Percentiles rank a stretch among this genome's conserved stretches.
Evolutionary conservation across 2,113 vertebrate genomes (phyloP).

Genomic region (Anhinga rufa): DNA sequence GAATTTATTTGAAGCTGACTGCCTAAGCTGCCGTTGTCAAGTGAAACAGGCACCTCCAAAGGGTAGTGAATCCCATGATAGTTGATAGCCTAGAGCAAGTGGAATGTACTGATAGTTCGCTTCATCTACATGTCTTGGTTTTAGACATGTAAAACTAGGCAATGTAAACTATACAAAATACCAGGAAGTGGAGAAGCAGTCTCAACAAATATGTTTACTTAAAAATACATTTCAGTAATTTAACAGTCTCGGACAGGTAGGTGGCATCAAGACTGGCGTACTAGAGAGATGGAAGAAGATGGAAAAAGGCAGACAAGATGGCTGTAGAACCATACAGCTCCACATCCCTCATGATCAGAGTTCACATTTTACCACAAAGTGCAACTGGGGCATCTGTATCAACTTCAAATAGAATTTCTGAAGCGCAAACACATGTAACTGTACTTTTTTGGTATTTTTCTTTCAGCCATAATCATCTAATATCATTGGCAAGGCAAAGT

Average conservation of each 20-base stretch:
- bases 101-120: neutral
- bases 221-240: neutral
- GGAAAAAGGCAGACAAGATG: neutral
- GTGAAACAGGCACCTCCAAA: neutral
- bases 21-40: neutral
- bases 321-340: neutral
- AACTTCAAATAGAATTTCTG: neutral
- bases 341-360: neutral
- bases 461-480: neutral
- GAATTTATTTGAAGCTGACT: neutral
- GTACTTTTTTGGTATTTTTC: neutral
- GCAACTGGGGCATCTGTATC: neutral
- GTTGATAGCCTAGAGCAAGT: neutral
- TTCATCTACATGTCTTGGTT: neutral
- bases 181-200: neutral
- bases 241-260: neutral
- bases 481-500: neutral
- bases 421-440: neutral
- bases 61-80: neutral
- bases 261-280: neutral
- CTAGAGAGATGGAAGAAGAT: neutral
- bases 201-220: neutral
- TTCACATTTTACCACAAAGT: neutral
- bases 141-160: neutral
- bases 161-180: neutral